Base-by-base conservation (phyloP, 2,888 invertebrate species). In the Gibbula magus region DNA sequence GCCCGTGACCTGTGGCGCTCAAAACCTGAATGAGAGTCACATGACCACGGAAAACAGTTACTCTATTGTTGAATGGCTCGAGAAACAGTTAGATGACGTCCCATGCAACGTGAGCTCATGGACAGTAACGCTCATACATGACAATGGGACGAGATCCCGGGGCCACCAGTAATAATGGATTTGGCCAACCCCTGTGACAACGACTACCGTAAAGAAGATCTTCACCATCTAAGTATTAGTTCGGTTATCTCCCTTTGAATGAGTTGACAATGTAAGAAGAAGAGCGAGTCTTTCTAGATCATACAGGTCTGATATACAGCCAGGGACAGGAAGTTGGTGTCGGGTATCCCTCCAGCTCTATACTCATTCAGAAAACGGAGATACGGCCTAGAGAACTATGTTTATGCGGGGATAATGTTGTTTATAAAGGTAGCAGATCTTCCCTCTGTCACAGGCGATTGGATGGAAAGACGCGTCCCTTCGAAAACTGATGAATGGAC, bases 71-170 rank as follows among this genome's bases (percentile, higher is more conserved):
- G 29, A 61, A 61, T 61, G 61, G 61, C 61, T 61, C 29, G 1
- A 61, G 29, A 61, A 25, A 61, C 61, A 61, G 61, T 61, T 61
- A 61, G 29, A 61, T 61, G 16, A 29, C 61, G 61, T 29, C n/a
- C 25, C 61, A 20, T 61, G 61, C 61, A 61, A 61, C 61, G 29
- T 29, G 61, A 61, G 16, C 10, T 61, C 61, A 29, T 16, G 61
- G 61, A 0, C 29, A 29, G 29, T 61, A 22, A 22, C 10, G 61
- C 10, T 25, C 25, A 29, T 13, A 61, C 61, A n/a, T 16, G 61
- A 61, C 61, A 61, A 61, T 61, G 61, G 22, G 61, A 61, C 61
- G 61, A 61, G 61, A 61, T 61, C 61, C 13, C 61, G 61, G 29
- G 61, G 61, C 29, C 61, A 61, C 16, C 29, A 29, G 25, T 61